Conservation (phyloP, 1,140 invertebrate genomes). For the Trigoniulus corallinus region DNA sequence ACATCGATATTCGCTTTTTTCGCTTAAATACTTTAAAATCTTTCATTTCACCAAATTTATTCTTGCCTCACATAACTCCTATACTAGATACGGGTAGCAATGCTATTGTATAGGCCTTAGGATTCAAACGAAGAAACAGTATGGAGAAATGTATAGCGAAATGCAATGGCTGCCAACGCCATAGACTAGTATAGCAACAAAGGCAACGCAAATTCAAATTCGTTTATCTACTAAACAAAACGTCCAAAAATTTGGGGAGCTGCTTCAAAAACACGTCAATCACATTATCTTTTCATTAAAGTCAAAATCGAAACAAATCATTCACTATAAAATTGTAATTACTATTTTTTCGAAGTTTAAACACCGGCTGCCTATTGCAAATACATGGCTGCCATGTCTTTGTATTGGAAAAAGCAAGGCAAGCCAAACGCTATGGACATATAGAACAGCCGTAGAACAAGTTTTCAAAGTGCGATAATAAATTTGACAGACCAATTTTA, state of each 20-base stretch:
- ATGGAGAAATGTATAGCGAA: neutral
- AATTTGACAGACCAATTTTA: neutral
- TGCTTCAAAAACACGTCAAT: too few relatives aligned
- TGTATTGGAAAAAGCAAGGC: neutral
- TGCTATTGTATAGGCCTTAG: neutral
- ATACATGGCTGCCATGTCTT: slow-evolving; percentile 9
- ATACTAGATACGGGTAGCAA: neutral
- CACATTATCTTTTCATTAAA: too few relatives aligned
- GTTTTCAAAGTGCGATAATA: neutral
- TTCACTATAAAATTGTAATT: too few relatives aligned
- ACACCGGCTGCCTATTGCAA: neutral
- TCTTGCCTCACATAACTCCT: neutral
- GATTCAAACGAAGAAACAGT: neutral
- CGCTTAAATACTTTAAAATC: too few relatives aligned
- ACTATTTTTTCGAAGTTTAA: neutral
- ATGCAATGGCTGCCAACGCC: slow-evolving; percentile 1
- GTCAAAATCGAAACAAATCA: too few relatives aligned
- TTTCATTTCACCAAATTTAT: too few relatives aligned
- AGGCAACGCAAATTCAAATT: slow-evolving; percentile 1
- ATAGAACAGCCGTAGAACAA: neutral
- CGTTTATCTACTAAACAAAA: neutral
- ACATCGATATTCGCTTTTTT: neutral
- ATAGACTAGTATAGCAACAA: slow-evolving; percentile 2
- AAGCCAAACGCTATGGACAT: neutral
- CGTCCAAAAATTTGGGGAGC: too few relatives aligned